phyloP scores from a whole-genome alignment of 64 coral and sea anemone species.

The Cladopsammia gracilis region DNA sequence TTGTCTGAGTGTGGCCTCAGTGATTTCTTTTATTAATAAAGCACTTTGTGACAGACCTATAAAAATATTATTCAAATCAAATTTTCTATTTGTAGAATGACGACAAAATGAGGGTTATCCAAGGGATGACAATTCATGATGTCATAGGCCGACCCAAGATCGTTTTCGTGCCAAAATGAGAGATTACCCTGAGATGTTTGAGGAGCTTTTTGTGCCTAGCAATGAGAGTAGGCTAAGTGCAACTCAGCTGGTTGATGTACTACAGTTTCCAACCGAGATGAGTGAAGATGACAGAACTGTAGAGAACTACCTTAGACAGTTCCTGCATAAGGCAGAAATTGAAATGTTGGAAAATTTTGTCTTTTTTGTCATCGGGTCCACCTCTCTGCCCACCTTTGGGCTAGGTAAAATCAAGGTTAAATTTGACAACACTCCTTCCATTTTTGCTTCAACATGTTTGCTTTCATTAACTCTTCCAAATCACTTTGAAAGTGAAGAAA shows the following conservation, averaged over 20 bases:
- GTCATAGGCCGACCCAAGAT: slow-evolving; percentile 16
- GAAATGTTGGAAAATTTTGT: slow-evolving; percentile 67
- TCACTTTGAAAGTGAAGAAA: too few species aligned
- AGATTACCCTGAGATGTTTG: not conserved
- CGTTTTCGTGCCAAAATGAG: slow-evolving; percentile 7
- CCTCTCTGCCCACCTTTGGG: slow-evolving; percentile 61
- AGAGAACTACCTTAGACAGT: slow-evolving; percentile 46
- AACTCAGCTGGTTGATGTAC: too few species aligned
- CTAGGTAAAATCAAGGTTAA: slow-evolving; percentile 48
- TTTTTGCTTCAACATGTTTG: too few species aligned
- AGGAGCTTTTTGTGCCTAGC: too few species aligned
- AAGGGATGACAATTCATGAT: not conserved
- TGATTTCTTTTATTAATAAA: slow-evolving; percentile 41
- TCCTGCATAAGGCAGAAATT: slow-evolving; percentile 37
- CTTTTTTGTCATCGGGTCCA: slow-evolving; percentile 51
- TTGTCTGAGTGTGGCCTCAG: slow-evolving; percentile 54
- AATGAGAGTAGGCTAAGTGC: too few species aligned
- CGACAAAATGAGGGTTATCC: slow-evolving; percentile 36
- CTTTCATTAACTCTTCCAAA: too few species aligned
- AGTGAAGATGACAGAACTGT: slow-evolving; percentile 14
- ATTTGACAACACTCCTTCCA: slow-evolving; percentile 55
- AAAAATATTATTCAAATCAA: not conserved
- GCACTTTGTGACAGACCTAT: not conserved
- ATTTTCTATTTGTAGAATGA: slow-evolving; percentile 28
- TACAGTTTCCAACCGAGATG: too few species aligned